Evolutionary conservation across 2,888 invertebrate genomes (phyloP).

Genomic region (Limenitis camilla): DNA sequence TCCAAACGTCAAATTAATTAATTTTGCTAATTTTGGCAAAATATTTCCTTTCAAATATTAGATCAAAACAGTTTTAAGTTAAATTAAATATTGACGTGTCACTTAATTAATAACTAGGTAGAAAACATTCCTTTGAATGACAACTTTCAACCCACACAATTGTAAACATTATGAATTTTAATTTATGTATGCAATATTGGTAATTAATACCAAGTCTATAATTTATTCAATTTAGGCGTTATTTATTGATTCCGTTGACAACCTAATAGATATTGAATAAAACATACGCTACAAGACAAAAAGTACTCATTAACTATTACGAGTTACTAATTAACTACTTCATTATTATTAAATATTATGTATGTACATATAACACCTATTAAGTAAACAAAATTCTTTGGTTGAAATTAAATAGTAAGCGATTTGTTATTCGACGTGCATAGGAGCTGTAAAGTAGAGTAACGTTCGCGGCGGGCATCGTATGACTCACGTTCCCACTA

Average conservation of each 20-base stretch:
- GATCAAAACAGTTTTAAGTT: slow-evolving; percentile 8
- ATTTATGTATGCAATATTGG: background rate
- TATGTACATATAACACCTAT: background rate
- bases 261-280: background rate
- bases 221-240: background rate
- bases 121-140: slow-evolving; percentile 1
- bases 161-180: background rate
- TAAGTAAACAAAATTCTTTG: background rate
- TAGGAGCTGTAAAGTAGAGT: slow-evolving; percentile 11
- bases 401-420: slow-evolving; percentile 1
- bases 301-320: background rate
- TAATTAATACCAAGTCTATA: background rate
- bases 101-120: slow-evolving; percentile 4
- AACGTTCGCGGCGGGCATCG: slow-evolving; percentile 6
- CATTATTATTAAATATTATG: too few species aligned
- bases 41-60: too few species aligned
- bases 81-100: slow-evolving; percentile 9
- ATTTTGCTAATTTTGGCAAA: too few species aligned
- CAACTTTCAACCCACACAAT: background rate
- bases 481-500: slow-evolving; percentile 5
- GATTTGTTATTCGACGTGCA: slow-evolving; percentile 8
- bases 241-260: background rate
- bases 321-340: too few species aligned
- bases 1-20: too few species aligned
- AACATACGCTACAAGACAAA: background rate